Evolutionary conservation across 2,797 vertebrate species (phyloP).

Genomic region (Cuniculus paca): DNA sequence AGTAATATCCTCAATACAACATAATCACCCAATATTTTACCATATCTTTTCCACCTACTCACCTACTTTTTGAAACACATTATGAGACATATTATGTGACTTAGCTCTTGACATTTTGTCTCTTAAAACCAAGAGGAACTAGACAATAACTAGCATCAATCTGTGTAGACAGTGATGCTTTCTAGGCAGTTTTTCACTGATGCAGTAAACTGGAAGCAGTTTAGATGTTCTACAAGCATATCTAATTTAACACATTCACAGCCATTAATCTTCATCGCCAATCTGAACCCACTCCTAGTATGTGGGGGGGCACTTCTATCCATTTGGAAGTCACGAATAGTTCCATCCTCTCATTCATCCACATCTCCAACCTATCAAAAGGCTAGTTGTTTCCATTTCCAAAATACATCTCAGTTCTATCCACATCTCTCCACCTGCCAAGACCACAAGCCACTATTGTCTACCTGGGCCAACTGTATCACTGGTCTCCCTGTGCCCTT

Average conservation of each 20-base stretch:
- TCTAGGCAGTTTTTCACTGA: background rate
- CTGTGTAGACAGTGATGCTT: background rate
- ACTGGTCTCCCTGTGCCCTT: background rate
- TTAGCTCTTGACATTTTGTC: conserved; percentile 6
- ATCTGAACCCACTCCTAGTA: background rate
- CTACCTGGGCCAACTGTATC: too few species aligned
- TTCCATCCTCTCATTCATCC: background rate
- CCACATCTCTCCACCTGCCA: background rate
- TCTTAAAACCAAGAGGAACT: background rate
- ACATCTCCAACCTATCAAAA: background rate
- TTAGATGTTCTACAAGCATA: background rate
- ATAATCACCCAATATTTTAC: background rate
- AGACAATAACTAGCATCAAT: background rate
- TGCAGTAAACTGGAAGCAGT: background rate
- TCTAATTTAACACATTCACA: conserved; percentile 23
- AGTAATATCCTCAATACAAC: background rate
- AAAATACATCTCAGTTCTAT: conserved; percentile 20
- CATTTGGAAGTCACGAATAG: background rate
- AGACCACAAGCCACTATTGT: background rate
- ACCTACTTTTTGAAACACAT: background rate
- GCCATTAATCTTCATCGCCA: background rate
- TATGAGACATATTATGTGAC: background rate
- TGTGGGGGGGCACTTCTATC: background rate
- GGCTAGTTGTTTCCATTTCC: background rate
- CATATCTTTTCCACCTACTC: background rate